These are phyloP conservation scores for Neelides folsomi DNA, from an alignment of 2,888 invertebrate species.

Conservation along the genomic window DNA sequence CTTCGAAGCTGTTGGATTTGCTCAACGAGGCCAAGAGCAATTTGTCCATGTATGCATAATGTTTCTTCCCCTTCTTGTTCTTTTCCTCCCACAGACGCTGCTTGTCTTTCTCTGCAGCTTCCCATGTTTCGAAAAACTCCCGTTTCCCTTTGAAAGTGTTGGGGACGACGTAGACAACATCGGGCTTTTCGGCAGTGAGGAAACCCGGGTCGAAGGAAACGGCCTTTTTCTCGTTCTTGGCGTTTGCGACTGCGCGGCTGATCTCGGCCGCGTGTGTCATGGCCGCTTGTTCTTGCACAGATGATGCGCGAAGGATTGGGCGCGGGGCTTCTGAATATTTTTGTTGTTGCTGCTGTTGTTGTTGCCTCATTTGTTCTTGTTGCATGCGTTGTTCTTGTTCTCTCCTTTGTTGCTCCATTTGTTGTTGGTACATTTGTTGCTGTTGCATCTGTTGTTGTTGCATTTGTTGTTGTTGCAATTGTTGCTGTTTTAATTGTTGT, in stretches of 20 bases:
- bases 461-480: no score
- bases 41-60: neutral
- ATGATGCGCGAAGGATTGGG: no score
- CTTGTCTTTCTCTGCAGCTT: slow-evolving; percentile 4
- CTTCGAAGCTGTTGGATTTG: no score
- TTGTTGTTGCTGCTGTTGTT: slow-evolving; percentile 7
- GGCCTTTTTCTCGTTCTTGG: no score
- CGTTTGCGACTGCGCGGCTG: no score
- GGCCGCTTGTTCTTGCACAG: no score
- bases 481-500: slow-evolving; percentile 5
- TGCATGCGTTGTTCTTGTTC: slow-evolving; percentile 3
- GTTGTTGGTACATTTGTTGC: slow-evolving; percentile 13
- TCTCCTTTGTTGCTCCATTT: slow-evolving; percentile 2
- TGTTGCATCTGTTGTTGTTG: slow-evolving; percentile 9
- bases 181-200: slow-evolving; percentile 5
- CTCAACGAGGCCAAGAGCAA: neutral
- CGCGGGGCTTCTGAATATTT: slow-evolving; percentile 7
- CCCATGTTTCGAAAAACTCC: slow-evolving; percentile 27
- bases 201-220: no score
- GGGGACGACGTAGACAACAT: slow-evolving; percentile 24
- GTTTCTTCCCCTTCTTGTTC: neutral
- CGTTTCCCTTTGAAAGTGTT: slow-evolving; percentile 29
- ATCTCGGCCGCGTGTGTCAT: no score
- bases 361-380: slow-evolving; percentile 12
- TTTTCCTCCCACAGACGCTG: neutral